These are phyloP conservation scores for Cephus rjabovi DNA, from an alignment of 2,888 invertebrate genomes.

Conservation along the genomic window DNA sequence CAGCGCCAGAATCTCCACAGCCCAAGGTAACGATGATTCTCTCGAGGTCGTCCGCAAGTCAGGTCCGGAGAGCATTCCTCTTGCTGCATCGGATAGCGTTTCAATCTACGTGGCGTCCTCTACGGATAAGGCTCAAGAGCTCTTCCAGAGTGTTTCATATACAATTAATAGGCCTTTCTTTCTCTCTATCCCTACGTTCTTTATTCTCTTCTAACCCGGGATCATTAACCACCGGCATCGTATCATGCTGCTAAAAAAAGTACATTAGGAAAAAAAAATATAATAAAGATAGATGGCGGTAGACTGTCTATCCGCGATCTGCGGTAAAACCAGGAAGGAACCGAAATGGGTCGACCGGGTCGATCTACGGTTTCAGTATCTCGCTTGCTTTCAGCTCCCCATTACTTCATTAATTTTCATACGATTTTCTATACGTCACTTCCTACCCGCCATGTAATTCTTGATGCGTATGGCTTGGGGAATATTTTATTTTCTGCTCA, in stretches of 20 bases:
- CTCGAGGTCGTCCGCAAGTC: neutral
- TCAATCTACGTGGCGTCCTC: neutral
- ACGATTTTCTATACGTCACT: neutral
- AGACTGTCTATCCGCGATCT: neutral
- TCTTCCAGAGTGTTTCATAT: neutral
- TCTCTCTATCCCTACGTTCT: neutral
- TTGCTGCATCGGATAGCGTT: neutral
- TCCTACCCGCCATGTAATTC: neutral
- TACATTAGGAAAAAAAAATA: neutral
- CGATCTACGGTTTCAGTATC: neutral
- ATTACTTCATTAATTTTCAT: neutral
- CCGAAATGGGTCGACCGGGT: neutral
- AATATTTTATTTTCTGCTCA: neutral
- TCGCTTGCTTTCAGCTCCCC: neutral
- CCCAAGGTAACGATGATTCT: slow-evolving; percentile 65
- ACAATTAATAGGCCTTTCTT: neutral
- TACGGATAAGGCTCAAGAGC: neutral
- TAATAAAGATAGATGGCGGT: neutral
- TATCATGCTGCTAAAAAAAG: neutral
- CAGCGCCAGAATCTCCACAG: slow-evolving; percentile 66
- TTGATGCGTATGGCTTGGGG: neutral
- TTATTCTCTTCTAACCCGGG: neutral
- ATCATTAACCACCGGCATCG: neutral
- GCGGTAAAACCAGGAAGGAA: neutral
- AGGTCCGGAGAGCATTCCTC: neutral